Evolutionary conservation across 2,113 vertebrate species (phyloP).

Genomic region (Dendrocopos noguchii): DNA sequence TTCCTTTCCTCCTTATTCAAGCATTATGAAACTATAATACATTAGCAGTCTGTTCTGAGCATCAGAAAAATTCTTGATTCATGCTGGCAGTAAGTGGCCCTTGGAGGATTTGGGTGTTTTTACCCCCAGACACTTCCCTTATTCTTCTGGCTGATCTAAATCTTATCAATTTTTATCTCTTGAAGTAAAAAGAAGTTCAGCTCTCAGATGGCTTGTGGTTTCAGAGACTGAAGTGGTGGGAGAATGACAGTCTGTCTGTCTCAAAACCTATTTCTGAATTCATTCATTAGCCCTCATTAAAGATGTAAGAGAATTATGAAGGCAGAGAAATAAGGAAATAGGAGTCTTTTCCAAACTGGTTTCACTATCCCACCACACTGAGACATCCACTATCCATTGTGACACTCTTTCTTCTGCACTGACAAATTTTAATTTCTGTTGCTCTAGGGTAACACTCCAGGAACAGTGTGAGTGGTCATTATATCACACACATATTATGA

Average conservation of each 20-base stretch:
- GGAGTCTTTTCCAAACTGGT: constrained; percentile 3
- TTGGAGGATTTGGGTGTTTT: constrained; percentile 13
- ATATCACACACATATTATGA: constrained; percentile 36
- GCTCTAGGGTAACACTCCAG: constrained; percentile 23
- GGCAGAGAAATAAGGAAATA: constrained; percentile 40
- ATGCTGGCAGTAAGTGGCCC: constrained; percentile 20
- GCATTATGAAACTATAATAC: neutral
- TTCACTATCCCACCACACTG: neutral
- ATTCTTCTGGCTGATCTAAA: constrained; percentile 43
- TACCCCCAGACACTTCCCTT: neutral
- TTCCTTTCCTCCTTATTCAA: neutral
- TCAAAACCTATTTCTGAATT: constrained; percentile 46
- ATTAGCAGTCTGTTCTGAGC: neutral
- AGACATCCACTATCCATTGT: constrained; percentile 21
- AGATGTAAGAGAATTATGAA: constrained; percentile 56
- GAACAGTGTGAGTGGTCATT: constrained; percentile 21
- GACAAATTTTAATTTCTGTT: constrained; percentile 66
- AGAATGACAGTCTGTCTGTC: neutral
- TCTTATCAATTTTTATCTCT: constrained; percentile 29
- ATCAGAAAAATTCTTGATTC: neutral
- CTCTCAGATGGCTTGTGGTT: neutral
- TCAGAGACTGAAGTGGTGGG: neutral
- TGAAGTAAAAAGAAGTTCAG: constrained; percentile 20
- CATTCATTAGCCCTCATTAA: constrained; percentile 53
- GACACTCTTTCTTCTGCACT: constrained; percentile 7